Evolutionary conservation across 2,888 invertebrate species (phyloP).

Genomic region (Eristalis tenax): DNA sequence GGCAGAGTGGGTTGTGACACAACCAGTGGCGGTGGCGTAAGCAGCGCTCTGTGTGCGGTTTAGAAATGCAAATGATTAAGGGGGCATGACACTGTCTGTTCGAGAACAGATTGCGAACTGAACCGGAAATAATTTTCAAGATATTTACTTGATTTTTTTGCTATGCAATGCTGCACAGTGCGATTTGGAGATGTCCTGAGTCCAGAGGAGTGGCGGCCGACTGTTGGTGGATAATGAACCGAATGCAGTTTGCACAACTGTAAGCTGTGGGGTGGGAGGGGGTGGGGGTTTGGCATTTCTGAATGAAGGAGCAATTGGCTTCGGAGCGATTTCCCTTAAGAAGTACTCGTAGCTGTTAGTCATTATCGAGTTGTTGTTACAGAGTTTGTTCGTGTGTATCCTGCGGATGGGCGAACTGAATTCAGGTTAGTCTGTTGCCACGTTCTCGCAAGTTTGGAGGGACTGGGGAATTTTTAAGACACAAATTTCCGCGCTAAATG

Average conservation of each 20-base stretch:
- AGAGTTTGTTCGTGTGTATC: background rate
- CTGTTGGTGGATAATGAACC: background rate
- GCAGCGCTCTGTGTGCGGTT: constrained; percentile 20
- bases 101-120: constrained; percentile 8
- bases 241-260: background rate
- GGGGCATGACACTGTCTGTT: constrained; percentile 9
- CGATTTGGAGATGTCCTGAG: background rate
- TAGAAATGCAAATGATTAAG: constrained; percentile 61
- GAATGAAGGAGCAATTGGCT: background rate
- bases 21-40: constrained; percentile 27
- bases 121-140: constrained; percentile 24
- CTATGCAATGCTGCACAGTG: background rate
- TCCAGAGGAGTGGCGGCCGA: background rate
- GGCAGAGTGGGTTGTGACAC: constrained; percentile 44
- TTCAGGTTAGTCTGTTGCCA: background rate
- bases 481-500: background rate
- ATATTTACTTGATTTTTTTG: background rate
- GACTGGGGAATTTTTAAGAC: too few relatives aligned
- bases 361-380: too few relatives aligned
- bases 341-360: too few relatives aligned
- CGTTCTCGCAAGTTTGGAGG: background rate
- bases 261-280: background rate
- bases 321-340: background rate
- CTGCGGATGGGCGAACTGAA: background rate
- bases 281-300: background rate